Conservation (phyloP, 1,140 invertebrate genomes). For the Rhynchophorus ferrugineus region DNA sequence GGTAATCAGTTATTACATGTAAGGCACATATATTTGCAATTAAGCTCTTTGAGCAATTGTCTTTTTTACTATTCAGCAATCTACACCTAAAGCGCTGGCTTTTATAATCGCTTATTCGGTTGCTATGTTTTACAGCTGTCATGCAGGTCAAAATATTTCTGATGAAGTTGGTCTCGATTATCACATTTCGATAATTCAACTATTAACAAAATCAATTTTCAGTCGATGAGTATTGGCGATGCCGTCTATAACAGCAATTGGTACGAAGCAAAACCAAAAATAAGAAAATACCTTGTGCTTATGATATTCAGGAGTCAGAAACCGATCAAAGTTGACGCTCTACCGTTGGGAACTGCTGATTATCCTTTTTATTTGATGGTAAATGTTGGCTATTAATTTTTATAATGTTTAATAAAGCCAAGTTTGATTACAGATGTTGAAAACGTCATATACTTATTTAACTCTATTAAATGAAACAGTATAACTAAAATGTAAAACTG, state of each 20-base stretch:
- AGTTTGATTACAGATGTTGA: conserved; percentile 17
- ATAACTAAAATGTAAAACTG: conserved; percentile 2
- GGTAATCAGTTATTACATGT: not conserved
- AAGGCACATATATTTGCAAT: not conserved
- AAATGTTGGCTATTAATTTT: not conserved
- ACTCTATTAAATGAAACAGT: conserved; percentile 13
- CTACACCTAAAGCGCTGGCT: not conserved
- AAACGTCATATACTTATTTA: conserved; percentile 20
- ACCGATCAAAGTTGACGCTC: conserved; percentile 5
- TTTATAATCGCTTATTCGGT: not conserved
- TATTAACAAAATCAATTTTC: conserved; percentile 2
- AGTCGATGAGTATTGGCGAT: conserved; percentile 4
- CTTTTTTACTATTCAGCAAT: no score
- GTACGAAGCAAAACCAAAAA: conserved; percentile 7
- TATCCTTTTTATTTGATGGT: not conserved
- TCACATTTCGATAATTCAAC: not conserved
- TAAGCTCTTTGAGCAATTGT: no score
- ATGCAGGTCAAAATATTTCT: not conserved
- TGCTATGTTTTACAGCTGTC: not conserved
- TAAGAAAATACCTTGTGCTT: conserved; percentile 5
- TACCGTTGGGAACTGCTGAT: conserved; percentile 6
- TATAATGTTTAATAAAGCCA: no score
- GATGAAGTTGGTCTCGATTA: not conserved
- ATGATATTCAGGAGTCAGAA: conserved; percentile 9
- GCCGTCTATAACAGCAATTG: conserved; percentile 3